phyloP scores from a whole-genome alignment of 2,797 vertebrate genomes.

The Sebastes reedi region DNA sequence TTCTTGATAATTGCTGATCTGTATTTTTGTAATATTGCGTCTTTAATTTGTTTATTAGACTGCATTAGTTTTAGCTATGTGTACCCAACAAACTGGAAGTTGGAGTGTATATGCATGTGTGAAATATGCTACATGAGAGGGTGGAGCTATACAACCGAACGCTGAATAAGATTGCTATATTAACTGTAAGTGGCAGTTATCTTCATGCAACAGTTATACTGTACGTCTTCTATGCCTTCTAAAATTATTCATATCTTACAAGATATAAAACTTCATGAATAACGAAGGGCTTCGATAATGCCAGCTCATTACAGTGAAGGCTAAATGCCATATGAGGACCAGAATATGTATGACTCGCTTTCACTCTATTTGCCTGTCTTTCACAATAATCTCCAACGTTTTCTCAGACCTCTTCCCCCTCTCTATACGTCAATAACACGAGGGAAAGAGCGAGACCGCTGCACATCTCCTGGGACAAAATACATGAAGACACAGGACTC shows the following conservation, averaged over 20 bases:
- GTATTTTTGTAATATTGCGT: too few relatives aligned
- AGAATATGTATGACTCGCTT: constrained; percentile 15
- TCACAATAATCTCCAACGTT: neutral
- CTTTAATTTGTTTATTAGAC: too few relatives aligned
- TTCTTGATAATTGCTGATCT: too few relatives aligned
- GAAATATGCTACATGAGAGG: too few relatives aligned
- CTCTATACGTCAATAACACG: constrained; percentile 23
- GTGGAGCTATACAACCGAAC: too few relatives aligned
- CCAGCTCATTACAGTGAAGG: neutral
- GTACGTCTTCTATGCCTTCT: neutral
- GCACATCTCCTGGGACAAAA: constrained; percentile 35
- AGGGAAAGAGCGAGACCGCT: constrained; percentile 6
- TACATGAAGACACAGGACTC: constrained; percentile 32
- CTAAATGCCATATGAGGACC: neutral
- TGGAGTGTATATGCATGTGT: too few relatives aligned
- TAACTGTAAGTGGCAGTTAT: neutral
- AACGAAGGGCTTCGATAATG: neutral
- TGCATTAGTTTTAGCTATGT: too few relatives aligned
- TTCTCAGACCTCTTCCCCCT: neutral
- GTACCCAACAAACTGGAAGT: too few relatives aligned
- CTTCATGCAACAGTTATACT: neutral
- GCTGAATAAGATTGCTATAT: too few relatives aligned
- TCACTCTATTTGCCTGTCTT: neutral
- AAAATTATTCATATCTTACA: neutral
- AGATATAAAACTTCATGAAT: neutral